A percentile compares a stretch with the other conserved stretches of the same genome.
Conservation (phyloP, 2,113 vertebrate genomes). For the Charadrius vociferus region DNA sequence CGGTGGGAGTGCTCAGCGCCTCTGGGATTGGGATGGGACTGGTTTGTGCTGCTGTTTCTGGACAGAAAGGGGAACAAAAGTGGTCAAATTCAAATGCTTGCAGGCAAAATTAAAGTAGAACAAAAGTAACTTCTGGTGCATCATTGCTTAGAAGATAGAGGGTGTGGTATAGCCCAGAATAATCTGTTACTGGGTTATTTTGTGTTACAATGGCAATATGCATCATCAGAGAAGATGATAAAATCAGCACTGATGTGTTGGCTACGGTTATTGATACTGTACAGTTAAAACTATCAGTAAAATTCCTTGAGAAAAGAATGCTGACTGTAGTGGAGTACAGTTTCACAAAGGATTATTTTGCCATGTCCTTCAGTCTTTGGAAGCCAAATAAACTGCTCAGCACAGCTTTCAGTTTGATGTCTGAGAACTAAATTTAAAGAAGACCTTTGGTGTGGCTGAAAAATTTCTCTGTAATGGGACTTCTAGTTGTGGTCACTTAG, state of each 20-base stretch:
- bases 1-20: background rate
- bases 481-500: background rate
- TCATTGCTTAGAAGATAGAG: background rate
- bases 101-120: background rate
- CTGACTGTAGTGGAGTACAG: background rate
- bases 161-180: background rate
- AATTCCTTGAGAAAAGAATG: background rate
- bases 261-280: background rate
- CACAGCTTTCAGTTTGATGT: background rate
- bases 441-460: background rate
- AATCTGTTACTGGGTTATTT: background rate
- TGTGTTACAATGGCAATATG: background rate
- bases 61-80: background rate
- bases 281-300: background rate
- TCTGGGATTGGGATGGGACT: accelerated
- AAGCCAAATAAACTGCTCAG: background rate
- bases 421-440: background rate
- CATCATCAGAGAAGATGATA: background rate
- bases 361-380: background rate
- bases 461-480: background rate
- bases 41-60: background rate
- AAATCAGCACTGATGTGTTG: accelerated
- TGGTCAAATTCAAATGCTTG: background rate
- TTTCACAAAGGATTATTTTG: background rate
- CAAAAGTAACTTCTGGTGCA: background rate